Evolutionary conservation across 1,140 invertebrate species (phyloP).

Genomic region (Wasmannia auropunctata): DNA sequence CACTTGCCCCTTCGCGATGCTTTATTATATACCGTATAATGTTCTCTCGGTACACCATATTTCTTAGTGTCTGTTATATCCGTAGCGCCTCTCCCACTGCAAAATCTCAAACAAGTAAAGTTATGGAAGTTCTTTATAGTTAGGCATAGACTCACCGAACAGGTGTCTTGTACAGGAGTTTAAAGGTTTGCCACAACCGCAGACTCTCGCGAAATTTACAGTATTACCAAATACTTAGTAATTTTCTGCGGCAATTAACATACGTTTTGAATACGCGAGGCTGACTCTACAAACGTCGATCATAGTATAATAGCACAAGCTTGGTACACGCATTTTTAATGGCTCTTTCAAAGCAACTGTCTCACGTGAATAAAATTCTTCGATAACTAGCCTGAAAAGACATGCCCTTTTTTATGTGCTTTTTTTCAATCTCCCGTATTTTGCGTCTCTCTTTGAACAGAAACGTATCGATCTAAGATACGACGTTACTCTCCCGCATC

Average conservation of each 20-base stretch:
- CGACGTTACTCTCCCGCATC: constrained; percentile 50
- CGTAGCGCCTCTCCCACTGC: not conserved
- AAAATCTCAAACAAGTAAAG: constrained; percentile 42
- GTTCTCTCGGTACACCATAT: not conserved
- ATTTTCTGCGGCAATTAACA: not conserved
- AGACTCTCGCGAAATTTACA: constrained; percentile 8
- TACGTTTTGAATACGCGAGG: not conserved
- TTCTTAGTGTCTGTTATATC: constrained; percentile 32
- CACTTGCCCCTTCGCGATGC: not conserved
- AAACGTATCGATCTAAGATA: constrained; percentile 45
- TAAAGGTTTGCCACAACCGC: constrained; percentile 14
- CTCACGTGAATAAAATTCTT: not conserved
- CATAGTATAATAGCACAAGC: too few relatives aligned
- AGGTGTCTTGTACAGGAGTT: constrained; percentile 11
- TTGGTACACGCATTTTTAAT: not conserved
- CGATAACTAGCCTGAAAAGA: not conserved
- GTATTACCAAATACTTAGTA: not conserved
- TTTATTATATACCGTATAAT: not conserved
- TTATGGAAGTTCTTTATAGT: constrained; percentile 53
- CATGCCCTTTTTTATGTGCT: not conserved
- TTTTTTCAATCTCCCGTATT: not conserved
- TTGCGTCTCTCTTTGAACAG: constrained; percentile 10
- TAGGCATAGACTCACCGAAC: constrained; percentile 22
- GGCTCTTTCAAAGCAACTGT: not conserved
- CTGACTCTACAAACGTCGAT: not conserved